Evolutionary conservation across 92 coral and sea anemone species (phyloP).

Genomic region (Porites lobata): DNA sequence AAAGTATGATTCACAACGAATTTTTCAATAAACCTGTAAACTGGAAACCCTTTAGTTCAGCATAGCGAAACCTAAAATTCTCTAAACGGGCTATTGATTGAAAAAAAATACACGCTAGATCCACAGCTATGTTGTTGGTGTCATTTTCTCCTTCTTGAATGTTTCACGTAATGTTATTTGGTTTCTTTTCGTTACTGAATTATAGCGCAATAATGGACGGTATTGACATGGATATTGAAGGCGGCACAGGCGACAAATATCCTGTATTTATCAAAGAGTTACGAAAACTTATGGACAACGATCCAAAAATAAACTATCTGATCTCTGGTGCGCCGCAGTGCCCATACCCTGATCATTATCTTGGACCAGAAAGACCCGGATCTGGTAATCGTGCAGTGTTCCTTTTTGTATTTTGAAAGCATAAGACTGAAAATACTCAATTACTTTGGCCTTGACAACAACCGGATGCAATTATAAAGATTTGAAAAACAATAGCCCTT

Average conservation of each 20-base stretch:
- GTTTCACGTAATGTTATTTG: no score
- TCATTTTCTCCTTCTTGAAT: neutral
- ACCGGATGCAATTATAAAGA: no score
- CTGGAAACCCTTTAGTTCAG: no score
- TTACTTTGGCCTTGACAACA: no score
- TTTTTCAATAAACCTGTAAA: no score
- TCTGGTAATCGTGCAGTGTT: no score
- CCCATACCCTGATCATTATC: conserved; percentile 46
- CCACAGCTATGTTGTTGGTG: neutral
- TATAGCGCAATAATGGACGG: conserved; percentile 51
- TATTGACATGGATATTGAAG: conserved; percentile 51
- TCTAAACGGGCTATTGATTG: neutral
- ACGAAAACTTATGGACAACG: conserved; percentile 34
- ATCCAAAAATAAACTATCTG: conserved; percentile 19
- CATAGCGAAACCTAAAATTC: no score
- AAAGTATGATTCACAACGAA: neutral
- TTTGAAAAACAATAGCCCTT: no score
- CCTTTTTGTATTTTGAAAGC: no score
- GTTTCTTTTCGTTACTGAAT: neutral
- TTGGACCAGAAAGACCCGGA: conserved; percentile 21
- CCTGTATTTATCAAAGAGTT: conserved; percentile 13
- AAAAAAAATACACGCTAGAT: no score
- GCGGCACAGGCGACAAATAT: neutral
- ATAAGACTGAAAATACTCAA: no score
- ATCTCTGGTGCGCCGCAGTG: conserved; percentile 65